Conservation (phyloP, 2,113 vertebrate species). For the Scomber colias region DNA sequence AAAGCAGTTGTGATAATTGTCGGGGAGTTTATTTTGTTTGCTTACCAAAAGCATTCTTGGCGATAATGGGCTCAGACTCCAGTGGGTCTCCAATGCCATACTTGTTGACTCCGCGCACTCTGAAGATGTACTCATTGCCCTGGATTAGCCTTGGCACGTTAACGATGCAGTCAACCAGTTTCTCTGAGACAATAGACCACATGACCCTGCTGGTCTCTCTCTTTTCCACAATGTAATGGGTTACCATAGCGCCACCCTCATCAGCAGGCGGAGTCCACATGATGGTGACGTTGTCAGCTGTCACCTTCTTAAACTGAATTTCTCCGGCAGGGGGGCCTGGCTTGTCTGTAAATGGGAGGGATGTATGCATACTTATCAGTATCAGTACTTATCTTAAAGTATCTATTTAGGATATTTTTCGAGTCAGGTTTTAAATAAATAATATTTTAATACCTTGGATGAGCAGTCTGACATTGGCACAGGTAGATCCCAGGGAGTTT, state of each 20-base stretch:
- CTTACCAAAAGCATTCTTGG: slow-evolving; percentile 97
- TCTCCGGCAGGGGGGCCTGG: slow-evolving; percentile 93
- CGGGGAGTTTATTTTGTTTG: neutral
- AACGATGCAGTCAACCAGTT: slow-evolving; percentile 90
- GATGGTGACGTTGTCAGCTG: slow-evolving; percentile 93
- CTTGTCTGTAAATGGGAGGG: slow-evolving; percentile 86
- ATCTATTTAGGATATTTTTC: neutral
- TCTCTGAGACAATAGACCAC: slow-evolving; percentile 97
- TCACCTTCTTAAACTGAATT: slow-evolving; percentile 96
- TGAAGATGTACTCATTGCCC: slow-evolving; percentile 98
- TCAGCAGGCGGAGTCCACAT: slow-evolving; percentile 94
- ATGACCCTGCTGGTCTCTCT: slow-evolving; percentile 95
- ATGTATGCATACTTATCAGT: neutral
- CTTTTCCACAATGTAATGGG: slow-evolving; percentile 97
- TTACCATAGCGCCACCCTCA: slow-evolving; percentile 94
- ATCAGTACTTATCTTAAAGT: neutral
- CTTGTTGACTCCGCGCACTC: slow-evolving; percentile 96
- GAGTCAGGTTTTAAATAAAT: neutral
- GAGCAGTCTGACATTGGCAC: slow-evolving; percentile 90
- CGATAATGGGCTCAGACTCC: slow-evolving; percentile 92
- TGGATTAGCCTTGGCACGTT: slow-evolving; percentile 95
- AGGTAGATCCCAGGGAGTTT: slow-evolving; percentile 95
- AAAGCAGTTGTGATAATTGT: neutral
- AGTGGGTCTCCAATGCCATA: slow-evolving; percentile 94
- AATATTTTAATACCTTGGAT: slow-evolving; percentile 90